Conservation (phyloP, 2,797 vertebrate genomes). For the Echeneis naucrates region DNA sequence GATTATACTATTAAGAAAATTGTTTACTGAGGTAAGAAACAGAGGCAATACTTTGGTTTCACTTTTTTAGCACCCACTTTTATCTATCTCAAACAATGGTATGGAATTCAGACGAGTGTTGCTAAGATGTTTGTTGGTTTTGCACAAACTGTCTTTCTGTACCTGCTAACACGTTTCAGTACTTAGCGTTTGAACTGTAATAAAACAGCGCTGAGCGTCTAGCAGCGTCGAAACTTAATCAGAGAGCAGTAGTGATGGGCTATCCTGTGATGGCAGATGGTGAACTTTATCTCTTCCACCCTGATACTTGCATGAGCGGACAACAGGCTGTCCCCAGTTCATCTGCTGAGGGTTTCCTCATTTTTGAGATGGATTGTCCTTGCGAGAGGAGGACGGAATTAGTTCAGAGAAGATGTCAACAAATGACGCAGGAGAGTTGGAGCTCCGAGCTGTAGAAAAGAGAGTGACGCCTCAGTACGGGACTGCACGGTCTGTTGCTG, state of each 20-base stretch:
- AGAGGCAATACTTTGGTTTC: too few relatives aligned
- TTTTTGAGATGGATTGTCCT: conserved; percentile 20
- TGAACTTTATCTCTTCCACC: conserved; percentile 57
- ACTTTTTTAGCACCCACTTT: too few relatives aligned
- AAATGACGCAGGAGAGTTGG: conserved; percentile 71
- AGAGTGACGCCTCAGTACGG: conserved; percentile 29
- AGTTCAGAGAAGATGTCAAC: conserved; percentile 76
- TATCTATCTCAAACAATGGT: too few relatives aligned
- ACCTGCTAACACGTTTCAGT: not conserved
- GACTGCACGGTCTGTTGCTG: not conserved
- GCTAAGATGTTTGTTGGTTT: too few relatives aligned
- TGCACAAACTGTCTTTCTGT: too few relatives aligned
- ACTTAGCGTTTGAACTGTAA: not conserved
- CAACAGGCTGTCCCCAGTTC: not conserved
- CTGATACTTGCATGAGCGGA: not conserved
- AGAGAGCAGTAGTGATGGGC: not conserved
- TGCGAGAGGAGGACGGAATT: conserved; percentile 36
- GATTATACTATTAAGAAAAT: too few relatives aligned
- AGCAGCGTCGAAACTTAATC: too few relatives aligned
- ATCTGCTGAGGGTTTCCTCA: not conserved
- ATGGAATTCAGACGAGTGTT: too few relatives aligned
- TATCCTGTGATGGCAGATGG: conserved; percentile 38
- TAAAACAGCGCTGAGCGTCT: not conserved
- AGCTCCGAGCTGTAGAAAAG: conserved; percentile 57
- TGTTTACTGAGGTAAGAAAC: too few relatives aligned